phyloP scores from a whole-genome alignment of 2,888 invertebrate species.

The Colletes collaris region DNA sequence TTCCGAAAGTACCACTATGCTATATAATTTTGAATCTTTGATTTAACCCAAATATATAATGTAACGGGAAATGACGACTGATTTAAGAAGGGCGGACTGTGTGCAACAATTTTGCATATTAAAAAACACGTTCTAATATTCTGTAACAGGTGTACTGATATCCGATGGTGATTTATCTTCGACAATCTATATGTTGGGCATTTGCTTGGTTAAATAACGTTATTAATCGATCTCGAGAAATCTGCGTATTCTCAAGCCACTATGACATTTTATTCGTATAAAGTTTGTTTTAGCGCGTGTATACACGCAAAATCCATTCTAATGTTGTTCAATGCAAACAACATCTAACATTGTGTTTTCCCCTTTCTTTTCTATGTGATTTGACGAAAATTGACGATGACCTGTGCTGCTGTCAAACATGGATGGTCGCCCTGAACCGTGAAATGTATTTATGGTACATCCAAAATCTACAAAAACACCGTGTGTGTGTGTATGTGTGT shows the following conservation, averaged over 20 bases:
- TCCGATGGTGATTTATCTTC: slow-evolving; percentile 5
- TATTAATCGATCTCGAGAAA: slow-evolving; percentile 43
- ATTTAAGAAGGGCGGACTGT: background rate
- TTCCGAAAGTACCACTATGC: background rate
- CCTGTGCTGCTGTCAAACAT: slow-evolving; percentile 83
- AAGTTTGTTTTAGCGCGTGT: slow-evolving; percentile 65
- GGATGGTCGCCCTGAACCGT: slow-evolving; percentile 81
- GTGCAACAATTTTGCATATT: background rate
- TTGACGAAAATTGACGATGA: slow-evolving; percentile 83
- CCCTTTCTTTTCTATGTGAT: slow-evolving; percentile 84
- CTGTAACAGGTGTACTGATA: slow-evolving; percentile 19
- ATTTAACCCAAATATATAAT: background rate
- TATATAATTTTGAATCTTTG: slow-evolving; percentile 2
- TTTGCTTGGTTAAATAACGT: slow-evolving; percentile 78
- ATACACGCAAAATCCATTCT: slow-evolving; percentile 56
- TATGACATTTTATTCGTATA: slow-evolving; percentile 43
- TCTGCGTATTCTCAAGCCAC: slow-evolving; percentile 29
- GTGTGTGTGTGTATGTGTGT: slow-evolving; percentile 52
- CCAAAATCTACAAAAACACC: slow-evolving; percentile 62
- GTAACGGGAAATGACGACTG: slow-evolving; percentile 7
- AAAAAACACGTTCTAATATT: background rate
- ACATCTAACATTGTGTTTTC: slow-evolving; percentile 83
- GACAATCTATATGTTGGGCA: slow-evolving; percentile 75
- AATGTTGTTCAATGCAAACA: slow-evolving; percentile 53
- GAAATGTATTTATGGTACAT: slow-evolving; percentile 77